Conservation (phyloP, 2,797 vertebrate species). For the Lutjanus argentimaculatus region DNA sequence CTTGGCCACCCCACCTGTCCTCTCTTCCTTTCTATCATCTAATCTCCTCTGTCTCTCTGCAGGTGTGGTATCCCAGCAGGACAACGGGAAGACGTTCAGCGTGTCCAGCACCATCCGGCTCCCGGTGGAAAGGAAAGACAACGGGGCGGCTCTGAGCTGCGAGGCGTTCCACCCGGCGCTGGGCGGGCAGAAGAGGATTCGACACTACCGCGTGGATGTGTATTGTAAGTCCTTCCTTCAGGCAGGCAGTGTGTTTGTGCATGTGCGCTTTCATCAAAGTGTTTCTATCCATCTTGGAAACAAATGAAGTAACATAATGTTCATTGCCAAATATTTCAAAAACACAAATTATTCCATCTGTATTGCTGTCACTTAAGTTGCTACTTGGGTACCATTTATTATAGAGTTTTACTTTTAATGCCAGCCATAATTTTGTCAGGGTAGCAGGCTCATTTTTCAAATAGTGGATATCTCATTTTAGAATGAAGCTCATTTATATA, state of each 20-base stretch:
- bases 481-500: slow-evolving; percentile 56
- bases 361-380: slow-evolving; percentile 51
- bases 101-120: slow-evolving; percentile 90
- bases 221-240: slow-evolving; percentile 88
- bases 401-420: slow-evolving; percentile 49
- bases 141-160: slow-evolving; percentile 90
- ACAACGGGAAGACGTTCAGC: slow-evolving; percentile 90
- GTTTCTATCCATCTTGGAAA: slow-evolving; percentile 33
- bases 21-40: slow-evolving; percentile 29
- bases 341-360: slow-evolving; percentile 55
- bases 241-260: neutral
- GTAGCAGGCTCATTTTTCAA: slow-evolving; percentile 58
- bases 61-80: slow-evolving; percentile 92
- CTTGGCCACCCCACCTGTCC: slow-evolving; percentile 3
- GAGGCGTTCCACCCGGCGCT: slow-evolving; percentile 90
- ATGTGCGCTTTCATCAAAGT: neutral
- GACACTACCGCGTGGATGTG: slow-evolving; percentile 93
- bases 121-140: slow-evolving; percentile 91
- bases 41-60: slow-evolving; percentile 32
- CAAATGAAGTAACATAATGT: slow-evolving; percentile 44
- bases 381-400: slow-evolving; percentile 41
- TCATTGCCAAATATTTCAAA: slow-evolving; percentile 49
- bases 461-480: slow-evolving; percentile 56
- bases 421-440: slow-evolving; percentile 49
- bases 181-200: slow-evolving; percentile 88